Evolutionary conservation across 2,113 vertebrate species (phyloP).

Genomic region (Menidia beryllina): DNA sequence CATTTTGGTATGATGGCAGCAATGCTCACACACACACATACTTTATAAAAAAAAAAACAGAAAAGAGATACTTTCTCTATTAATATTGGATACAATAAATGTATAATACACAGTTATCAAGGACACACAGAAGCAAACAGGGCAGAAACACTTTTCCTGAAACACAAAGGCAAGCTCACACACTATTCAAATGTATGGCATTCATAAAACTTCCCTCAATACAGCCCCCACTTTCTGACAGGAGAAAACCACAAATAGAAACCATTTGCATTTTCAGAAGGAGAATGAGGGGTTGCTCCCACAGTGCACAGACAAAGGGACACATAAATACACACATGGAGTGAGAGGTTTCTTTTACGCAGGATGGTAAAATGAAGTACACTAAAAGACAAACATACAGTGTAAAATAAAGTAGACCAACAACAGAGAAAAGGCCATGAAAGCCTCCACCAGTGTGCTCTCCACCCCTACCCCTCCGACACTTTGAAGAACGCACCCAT

Average conservation of each 20-base stretch:
- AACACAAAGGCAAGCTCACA: conserved; percentile 27
- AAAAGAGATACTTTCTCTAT: neutral
- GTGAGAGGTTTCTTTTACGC: conserved; percentile 56
- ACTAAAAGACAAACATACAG: conserved; percentile 57
- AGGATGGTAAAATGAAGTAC: conserved; percentile 15
- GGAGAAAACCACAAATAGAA: conserved; percentile 72
- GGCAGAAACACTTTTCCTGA: conserved; percentile 33
- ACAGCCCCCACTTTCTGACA: conserved; percentile 57
- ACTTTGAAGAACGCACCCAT: conserved; percentile 50
- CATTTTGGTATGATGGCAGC: neutral
- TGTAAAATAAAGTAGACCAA: conserved; percentile 48
- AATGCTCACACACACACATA: neutral
- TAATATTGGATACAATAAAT: conserved; percentile 17
- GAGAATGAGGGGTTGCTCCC: conserved; percentile 49
- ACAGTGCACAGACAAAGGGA: conserved; percentile 23
- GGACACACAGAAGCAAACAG: conserved; percentile 27
- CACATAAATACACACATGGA: conserved; percentile 15
- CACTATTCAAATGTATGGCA: neutral
- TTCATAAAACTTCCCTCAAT: conserved; percentile 58
- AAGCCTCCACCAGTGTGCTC: conserved; percentile 55
- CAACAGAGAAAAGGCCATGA: conserved; percentile 52
- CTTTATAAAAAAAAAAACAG: too few relatives aligned
- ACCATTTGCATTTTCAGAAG: conserved; percentile 75
- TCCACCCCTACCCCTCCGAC: conserved; percentile 42
- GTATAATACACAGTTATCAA: conserved; percentile 32